phyloP scores from a whole-genome alignment of 2,797 vertebrate species.

The Choloepus didactylus region DNA sequence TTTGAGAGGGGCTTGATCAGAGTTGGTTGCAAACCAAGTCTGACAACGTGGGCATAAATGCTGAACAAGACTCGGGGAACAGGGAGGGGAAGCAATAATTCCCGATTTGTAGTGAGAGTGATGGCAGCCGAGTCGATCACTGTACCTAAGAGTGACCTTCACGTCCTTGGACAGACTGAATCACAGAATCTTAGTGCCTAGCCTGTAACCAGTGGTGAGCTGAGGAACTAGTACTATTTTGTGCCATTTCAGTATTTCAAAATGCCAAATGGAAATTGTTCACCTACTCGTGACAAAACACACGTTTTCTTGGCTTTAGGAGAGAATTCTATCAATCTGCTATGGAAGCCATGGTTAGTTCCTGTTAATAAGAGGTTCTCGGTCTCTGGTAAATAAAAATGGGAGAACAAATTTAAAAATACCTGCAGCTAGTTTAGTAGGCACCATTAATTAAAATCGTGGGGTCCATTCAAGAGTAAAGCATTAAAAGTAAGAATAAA shows the following conservation, averaged over 20 bases:
- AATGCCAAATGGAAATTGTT: neutral
- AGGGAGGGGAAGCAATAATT: neutral
- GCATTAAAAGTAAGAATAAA: neutral
- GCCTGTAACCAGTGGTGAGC: neutral
- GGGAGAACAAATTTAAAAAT: neutral
- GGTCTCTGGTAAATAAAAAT: conserved; percentile 8
- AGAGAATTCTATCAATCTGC: neutral
- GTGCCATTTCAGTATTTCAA: neutral
- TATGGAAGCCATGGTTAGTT: neutral
- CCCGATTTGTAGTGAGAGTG: neutral
- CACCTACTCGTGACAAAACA: neutral
- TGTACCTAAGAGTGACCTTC: accelerated
- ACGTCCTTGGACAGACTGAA: neutral
- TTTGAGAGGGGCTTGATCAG: neutral
- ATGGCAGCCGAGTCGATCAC: accelerated
- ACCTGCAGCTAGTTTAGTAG: neutral
- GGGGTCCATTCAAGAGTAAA: neutral
- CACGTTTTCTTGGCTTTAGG: neutral
- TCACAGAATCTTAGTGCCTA: neutral
- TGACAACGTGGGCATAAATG: accelerated
- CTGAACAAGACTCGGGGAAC: neutral
- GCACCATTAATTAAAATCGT: neutral
- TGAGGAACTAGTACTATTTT: neutral
- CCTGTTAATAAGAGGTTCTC: neutral
- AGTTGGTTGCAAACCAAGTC: neutral